A percentile compares a stretch with the other conserved stretches of the same genome.
These are phyloP conservation scores for Sepiola atlantica DNA, from an alignment of 2,888 invertebrate genomes.

Conservation along the genomic window DNA sequence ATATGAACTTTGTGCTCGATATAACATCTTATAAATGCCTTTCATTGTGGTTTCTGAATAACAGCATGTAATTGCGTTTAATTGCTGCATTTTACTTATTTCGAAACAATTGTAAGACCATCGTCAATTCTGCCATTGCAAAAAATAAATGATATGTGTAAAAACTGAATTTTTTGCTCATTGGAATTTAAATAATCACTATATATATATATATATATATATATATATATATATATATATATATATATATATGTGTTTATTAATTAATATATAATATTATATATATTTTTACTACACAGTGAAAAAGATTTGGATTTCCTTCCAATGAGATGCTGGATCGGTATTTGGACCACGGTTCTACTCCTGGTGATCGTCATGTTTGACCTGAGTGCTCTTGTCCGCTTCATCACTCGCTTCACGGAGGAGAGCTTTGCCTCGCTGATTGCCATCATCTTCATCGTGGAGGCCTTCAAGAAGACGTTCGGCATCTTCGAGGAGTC, in stretches of 20 bases:
- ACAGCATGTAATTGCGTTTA: too few species aligned
- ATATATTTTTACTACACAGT: conserved; percentile 74
- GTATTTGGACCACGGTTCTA: conserved; percentile 92
- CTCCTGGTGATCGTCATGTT: conserved; percentile 90
- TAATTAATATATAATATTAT: neutral
- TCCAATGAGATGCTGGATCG: conserved; percentile 96
- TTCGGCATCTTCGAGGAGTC: conserved; percentile 76
- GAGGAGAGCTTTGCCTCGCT: conserved; percentile 98
- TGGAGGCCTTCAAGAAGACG: conserved; percentile 96
- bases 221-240: neutral
- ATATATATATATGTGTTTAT: neutral
- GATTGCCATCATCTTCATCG: conserved; percentile 97
- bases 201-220: neutral
- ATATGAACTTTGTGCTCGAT: too few species aligned
- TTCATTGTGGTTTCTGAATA: too few species aligned
- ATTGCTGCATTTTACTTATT: too few species aligned
- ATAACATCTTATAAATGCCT: too few species aligned
- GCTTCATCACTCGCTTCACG: conserved; percentile 97
- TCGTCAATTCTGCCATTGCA: too few species aligned
- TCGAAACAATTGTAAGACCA: too few species aligned
- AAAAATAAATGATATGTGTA: too few species aligned
- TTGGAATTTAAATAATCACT: too few species aligned
- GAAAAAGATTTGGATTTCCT: conserved; percentile 92
- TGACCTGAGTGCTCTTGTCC: conserved; percentile 96
- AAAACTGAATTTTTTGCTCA: too few species aligned